Evolutionary conservation across 1,140 invertebrate genomes (phyloP).

Genomic region (Gonioctena quinquepunctata): DNA sequence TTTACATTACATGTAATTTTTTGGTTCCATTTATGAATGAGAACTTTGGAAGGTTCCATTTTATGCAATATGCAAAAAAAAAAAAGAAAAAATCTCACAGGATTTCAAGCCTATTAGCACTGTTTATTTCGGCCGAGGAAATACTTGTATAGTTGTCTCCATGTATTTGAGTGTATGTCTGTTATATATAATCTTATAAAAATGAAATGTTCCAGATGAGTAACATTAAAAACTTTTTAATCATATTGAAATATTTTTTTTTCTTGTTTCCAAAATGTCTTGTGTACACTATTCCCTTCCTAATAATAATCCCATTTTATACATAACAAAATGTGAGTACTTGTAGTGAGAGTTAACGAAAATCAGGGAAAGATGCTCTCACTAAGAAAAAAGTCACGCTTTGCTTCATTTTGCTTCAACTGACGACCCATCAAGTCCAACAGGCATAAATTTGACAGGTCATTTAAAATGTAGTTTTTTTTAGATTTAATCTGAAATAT

Average conservation of each 20-base stretch:
- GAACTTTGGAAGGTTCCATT: not conserved
- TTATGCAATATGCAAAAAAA: not conserved
- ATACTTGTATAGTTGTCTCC: conserved; percentile 38
- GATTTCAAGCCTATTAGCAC: conserved; percentile 26
- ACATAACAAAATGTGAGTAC: too few species aligned
- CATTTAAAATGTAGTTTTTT: too few species aligned
- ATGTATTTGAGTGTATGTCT: conserved; percentile 46
- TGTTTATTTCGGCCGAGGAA: conserved; percentile 31
- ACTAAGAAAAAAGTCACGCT: too few species aligned
- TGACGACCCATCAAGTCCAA: too few species aligned
- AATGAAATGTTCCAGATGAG: conserved; percentile 42
- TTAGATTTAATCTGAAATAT: too few species aligned
- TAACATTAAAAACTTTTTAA: conserved; percentile 43
- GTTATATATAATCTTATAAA: conserved; percentile 44
- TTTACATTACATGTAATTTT: conserved; percentile 29
- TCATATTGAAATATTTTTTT: conserved; percentile 15
- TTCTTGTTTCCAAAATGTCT: too few species aligned
- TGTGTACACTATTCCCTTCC: too few species aligned
- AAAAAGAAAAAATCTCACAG: conserved; percentile 17
- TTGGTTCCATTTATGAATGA: conserved; percentile 22
- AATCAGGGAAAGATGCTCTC: too few species aligned
- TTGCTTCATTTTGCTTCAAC: too few species aligned
- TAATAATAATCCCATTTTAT: too few species aligned
- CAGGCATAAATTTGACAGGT: too few species aligned
- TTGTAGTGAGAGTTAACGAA: too few species aligned